phyloP scores from a whole-genome alignment of 2,888 invertebrate genomes.

The Hermodice carunculata region DNA sequence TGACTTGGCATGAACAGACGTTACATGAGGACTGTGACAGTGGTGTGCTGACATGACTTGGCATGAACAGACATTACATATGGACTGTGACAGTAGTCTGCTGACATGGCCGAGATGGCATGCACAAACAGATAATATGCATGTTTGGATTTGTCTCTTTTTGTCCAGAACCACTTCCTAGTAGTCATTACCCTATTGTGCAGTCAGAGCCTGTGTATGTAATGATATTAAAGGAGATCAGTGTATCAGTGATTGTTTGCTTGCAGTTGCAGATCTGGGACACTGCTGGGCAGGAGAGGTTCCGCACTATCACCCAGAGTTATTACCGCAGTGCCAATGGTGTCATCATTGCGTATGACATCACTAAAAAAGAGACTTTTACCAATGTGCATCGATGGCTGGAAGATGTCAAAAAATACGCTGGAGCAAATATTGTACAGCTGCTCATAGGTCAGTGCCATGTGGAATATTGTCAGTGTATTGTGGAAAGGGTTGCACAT shows the following conservation, averaged over 20 bases:
- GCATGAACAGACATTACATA: too few relatives aligned
- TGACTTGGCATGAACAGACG: too few relatives aligned
- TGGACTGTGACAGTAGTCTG: too few relatives aligned
- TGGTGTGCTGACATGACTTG: too few relatives aligned
- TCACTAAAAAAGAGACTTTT: constrained; percentile 93
- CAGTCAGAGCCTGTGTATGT: too few relatives aligned
- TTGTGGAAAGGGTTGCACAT: neutral
- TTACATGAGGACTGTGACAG: too few relatives aligned
- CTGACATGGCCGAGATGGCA: too few relatives aligned
- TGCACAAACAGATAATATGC: too few relatives aligned
- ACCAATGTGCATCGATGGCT: constrained; percentile 94
- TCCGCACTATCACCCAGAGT: constrained; percentile 96
- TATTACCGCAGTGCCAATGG: constrained; percentile 98
- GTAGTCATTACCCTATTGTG: too few relatives aligned
- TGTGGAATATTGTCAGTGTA: neutral
- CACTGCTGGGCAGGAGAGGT: constrained; percentile 96
- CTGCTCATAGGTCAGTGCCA: constrained; percentile 85
- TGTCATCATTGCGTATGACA: constrained; percentile 96
- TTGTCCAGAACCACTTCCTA: too few relatives aligned
- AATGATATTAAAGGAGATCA: too few relatives aligned
- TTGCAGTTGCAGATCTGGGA: constrained; percentile 94
- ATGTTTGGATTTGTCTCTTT: too few relatives aligned
- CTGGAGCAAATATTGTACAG: constrained; percentile 91
- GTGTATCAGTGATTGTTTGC: neutral
- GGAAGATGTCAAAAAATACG: constrained; percentile 94